phyloP scores from a whole-genome alignment of 2,888 invertebrate species.

The Meteorus cinctellus region DNA sequence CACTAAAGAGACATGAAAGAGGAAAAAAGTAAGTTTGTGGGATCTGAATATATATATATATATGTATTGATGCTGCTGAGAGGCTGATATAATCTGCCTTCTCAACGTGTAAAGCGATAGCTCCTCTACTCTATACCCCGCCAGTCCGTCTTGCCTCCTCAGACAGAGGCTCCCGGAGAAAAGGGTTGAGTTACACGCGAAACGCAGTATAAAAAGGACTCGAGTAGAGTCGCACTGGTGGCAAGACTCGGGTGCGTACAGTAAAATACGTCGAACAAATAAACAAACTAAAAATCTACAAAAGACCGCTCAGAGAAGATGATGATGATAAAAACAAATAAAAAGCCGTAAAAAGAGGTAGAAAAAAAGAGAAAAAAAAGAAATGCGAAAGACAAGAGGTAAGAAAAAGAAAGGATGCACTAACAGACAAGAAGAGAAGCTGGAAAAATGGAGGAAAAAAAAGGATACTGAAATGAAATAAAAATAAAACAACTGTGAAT shows the following conservation, averaged over 20 bases:
- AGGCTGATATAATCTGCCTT: slow-evolving; percentile 28
- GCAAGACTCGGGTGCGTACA: not conserved
- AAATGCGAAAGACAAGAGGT: not conserved
- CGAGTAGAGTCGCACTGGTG: slow-evolving; percentile 25
- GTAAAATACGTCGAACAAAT: not conserved
- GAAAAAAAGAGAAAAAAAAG: slow-evolving; percentile 7
- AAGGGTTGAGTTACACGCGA: slow-evolving; percentile 54
- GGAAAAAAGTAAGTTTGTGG: not conserved
- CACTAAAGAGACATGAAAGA: not conserved
- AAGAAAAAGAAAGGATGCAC: not conserved
- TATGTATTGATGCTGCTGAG: not conserved
- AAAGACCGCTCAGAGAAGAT: slow-evolving; percentile 12
- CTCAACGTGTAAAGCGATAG: slow-evolving; percentile 46
- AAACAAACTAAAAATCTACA: slow-evolving; percentile 33
- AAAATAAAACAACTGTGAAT: slow-evolving; percentile 3
- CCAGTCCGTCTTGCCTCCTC: slow-evolving; percentile 34
- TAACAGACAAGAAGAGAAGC: not conserved
- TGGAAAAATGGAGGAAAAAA: slow-evolving; percentile 10
- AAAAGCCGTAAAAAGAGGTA: slow-evolving; percentile 18
- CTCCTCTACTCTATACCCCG: slow-evolving; percentile 37
- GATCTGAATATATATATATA: not conserved
- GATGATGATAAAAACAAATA: slow-evolving; percentile 23
- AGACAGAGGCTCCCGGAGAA: slow-evolving; percentile 47
- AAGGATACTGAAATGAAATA: not conserved
- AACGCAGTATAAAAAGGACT: slow-evolving; percentile 35